Percentiles rank a stretch among this genome's conserved stretches.
phyloP scores from a whole-genome alignment of 2,888 invertebrate species.

The Thumatha senex region DNA sequence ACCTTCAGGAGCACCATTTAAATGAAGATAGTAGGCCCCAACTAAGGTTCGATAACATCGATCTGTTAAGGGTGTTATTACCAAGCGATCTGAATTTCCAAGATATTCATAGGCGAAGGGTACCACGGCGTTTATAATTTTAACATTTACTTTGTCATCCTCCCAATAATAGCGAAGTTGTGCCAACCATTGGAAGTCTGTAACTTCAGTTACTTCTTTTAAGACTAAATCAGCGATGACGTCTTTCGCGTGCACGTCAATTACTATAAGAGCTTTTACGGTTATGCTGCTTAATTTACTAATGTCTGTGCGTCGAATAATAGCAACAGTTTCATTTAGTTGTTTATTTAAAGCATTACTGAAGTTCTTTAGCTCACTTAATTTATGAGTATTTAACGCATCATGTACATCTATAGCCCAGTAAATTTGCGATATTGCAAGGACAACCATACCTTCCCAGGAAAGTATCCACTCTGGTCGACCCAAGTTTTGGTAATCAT shows the following conservation, averaged over 20 bases:
- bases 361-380: constrained; percentile 82
- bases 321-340: constrained; percentile 88
- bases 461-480: constrained; percentile 88
- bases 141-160: constrained; percentile 86
- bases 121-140: constrained; percentile 91
- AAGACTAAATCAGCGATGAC: constrained; percentile 87
- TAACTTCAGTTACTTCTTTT: constrained; percentile 86
- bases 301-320: constrained; percentile 88
- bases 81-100: constrained; percentile 90
- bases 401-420: constrained; percentile 92
- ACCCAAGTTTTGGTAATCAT: constrained; percentile 82
- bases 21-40: constrained; percentile 91
- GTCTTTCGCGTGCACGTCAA: constrained; percentile 94
- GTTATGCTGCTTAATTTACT: constrained; percentile 89
- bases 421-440: constrained; percentile 91
- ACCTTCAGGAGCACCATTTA: constrained; percentile 93
- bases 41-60: constrained; percentile 93
- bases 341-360: constrained; percentile 83
- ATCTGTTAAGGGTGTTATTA: constrained; percentile 89
- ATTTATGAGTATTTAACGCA: constrained; percentile 83
- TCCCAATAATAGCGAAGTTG: constrained; percentile 93
- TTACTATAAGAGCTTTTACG: constrained; percentile 91
- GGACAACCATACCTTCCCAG: constrained; percentile 93
- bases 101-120: constrained; percentile 93
- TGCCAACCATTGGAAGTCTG: constrained; percentile 93